Evolutionary conservation across 2,888 invertebrate species (phyloP).

Genomic region (Thymelicus acteon): DNA sequence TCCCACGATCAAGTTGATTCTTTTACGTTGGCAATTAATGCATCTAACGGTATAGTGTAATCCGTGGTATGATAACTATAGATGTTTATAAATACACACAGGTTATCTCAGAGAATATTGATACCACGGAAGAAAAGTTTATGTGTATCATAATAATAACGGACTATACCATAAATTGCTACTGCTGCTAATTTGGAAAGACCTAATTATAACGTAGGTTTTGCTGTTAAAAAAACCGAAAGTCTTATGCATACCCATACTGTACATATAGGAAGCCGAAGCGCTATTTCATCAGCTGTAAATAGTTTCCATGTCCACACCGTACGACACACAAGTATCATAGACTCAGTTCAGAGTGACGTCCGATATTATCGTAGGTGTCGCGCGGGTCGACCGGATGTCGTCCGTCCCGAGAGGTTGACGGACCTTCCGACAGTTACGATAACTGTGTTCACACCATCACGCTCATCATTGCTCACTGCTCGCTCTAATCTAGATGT

Average conservation of each 20-base stretch:
- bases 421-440: conserved; percentile 31
- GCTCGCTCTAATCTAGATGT: conserved; percentile 10
- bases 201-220: no score
- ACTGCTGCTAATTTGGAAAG: no score
- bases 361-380: conserved; percentile 24
- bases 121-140: no score
- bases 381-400: conserved; percentile 24
- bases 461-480: not conserved
- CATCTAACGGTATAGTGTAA: not conserved
- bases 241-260: no score
- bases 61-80: not conserved
- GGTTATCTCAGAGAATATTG: no score
- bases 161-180: no score
- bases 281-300: not conserved
- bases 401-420: conserved; percentile 29
- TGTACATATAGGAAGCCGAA: no score
- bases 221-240: no score
- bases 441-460: conserved; percentile 31
- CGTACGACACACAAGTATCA: not conserved
- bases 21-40: not conserved
- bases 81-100: no score
- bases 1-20: not conserved
- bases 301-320: conserved; percentile 14
- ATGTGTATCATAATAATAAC: no score
- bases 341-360: conserved; percentile 21